Evolutionary conservation across 2,113 vertebrate species (phyloP).

Genomic region (Chaetura pelagica): DNA sequence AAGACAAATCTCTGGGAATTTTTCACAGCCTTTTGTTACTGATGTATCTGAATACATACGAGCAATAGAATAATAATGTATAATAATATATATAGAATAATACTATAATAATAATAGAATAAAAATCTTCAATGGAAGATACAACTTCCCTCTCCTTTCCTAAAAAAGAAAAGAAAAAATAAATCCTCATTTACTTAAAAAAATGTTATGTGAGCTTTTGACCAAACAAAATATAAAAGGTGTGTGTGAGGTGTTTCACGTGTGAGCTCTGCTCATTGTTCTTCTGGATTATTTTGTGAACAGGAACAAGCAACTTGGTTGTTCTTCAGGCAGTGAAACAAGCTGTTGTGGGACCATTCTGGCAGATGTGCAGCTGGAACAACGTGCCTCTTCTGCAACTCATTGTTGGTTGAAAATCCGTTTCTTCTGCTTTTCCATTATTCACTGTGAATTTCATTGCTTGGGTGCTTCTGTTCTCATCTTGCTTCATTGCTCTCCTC

Average conservation of each 20-base stretch:
- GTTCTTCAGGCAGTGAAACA: not conserved
- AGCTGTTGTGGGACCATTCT: not conserved
- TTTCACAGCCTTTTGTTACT: not conserved
- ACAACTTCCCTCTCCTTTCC: not conserved
- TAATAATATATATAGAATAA: no score
- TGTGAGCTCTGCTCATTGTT: rapidly evolving
- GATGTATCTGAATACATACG: no score
- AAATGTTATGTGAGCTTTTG: not conserved
- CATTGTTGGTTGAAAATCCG: not conserved
- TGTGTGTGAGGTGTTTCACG: not conserved
- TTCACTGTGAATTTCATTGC: not conserved
- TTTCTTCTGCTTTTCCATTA: not conserved
- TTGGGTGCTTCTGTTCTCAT: not conserved
- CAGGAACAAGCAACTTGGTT: not conserved
- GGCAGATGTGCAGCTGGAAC: not conserved
- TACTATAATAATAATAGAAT: no score
- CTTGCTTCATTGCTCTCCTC: not conserved
- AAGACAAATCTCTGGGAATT: not conserved
- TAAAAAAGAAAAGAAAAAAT: not conserved
- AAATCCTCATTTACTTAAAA: not conserved
- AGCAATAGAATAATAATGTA: no score
- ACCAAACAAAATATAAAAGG: not conserved
- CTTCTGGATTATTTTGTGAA: not conserved
- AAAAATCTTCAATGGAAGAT: not conserved
- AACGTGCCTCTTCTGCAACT: not conserved